Evolutionary conservation across 2,797 vertebrate genomes (phyloP).

Genomic region (Aselliscus stoliczkanus): DNA sequence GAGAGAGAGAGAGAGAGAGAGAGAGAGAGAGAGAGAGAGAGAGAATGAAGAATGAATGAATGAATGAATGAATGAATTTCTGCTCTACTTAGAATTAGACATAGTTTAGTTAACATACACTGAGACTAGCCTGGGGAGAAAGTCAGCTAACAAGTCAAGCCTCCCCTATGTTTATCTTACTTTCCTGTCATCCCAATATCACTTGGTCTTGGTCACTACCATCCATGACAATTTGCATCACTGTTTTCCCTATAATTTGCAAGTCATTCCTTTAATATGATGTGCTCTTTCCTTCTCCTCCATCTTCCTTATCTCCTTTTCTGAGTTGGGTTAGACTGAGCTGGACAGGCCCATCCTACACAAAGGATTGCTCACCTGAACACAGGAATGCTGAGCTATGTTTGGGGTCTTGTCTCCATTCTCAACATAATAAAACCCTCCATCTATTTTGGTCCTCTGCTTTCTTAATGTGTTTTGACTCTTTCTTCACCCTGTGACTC

Average conservation of each 20-base stretch:
- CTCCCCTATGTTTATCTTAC: neutral
- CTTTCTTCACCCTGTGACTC: slow-evolving; percentile 1
- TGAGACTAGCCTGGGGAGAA: neutral
- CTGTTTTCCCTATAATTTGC: slow-evolving; percentile 43
- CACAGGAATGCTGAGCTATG: neutral
- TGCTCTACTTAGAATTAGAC: neutral
- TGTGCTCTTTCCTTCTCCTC: neutral
- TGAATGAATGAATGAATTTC: neutral
- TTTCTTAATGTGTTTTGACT: slow-evolving; percentile 21
- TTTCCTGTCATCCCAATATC: neutral
- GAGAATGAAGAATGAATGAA: neutral
- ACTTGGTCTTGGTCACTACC: neutral
- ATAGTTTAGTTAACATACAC: neutral
- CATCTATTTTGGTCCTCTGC: neutral
- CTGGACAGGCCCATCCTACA: neutral
- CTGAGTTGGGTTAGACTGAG: neutral
- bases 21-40: neutral
- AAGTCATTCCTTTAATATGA: neutral
- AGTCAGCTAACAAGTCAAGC: neutral
- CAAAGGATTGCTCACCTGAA: neutral
- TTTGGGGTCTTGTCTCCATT: neutral
- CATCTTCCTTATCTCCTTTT: neutral
- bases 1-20: neutral
- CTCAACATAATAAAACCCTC: neutral
- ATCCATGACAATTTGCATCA: neutral